Evolutionary conservation across 2,113 vertebrate genomes (phyloP), one percentile per base, ranked within the genome.

Genomic region (Furnarius figulus): DNA sequence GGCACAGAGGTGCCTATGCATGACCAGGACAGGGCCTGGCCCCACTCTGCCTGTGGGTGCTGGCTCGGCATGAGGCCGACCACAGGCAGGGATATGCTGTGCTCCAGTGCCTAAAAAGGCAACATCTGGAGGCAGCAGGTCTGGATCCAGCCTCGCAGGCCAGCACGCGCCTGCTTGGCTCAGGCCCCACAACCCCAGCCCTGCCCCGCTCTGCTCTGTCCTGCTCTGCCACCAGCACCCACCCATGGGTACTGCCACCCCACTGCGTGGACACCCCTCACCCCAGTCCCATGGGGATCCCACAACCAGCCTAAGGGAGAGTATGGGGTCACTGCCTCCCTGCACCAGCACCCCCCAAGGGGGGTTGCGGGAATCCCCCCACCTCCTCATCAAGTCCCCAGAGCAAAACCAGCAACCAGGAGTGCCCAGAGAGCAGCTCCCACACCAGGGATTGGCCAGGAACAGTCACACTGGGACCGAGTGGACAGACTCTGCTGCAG

Each of bases 71-170:
- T 33, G 0, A 27, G 46, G 85, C 90, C 0, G 30, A 59, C 90
- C 42, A 35, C 63, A 39, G 50, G 67, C 94, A 88, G 59, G 59
- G 90, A 88, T 70, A 19, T 20, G 67, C 67, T n/a, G 83, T 42
- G 72, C 86, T 97, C 91, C 75, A 97, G 95, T 73, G 90, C 98
- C 98, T 98, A 98, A 98, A 98, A 98, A 98, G 98, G 98, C 97
- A 98, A 97, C 94, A 65, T 97, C 95, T 82, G 81, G 86, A 62
- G 47, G 83, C 87, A 75, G 75, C 84, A 3, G 66, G 78, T 75
- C 90, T 88, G 82, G 90, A 94, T 72, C 52, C 5, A 2, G 66
- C 90, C 89, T 77, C 7, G 3, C 5, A 8, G 77, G 85, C 86
- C 87, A 75, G 63, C 2, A 12, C 74, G 50, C 0, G 19, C 83